These are phyloP conservation scores for Cliona cf. orientalis DNA, from an alignment of 37 sponge, comb jelly and placozoan species.

Conservation along the genomic window DNA sequence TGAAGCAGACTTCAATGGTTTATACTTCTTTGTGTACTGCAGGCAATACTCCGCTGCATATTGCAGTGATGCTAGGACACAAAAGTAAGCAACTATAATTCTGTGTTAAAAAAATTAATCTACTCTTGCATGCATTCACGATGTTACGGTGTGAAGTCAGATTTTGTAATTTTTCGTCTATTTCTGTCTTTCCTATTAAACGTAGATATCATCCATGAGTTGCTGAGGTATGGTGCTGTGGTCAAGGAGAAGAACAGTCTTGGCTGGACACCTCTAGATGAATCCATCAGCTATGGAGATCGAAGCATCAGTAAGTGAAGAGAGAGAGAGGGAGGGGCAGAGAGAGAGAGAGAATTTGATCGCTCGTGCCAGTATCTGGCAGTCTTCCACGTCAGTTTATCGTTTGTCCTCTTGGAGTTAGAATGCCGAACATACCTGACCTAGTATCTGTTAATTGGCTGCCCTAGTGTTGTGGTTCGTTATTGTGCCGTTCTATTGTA, in stretches of 20 bases:
- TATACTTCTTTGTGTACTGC: neutral
- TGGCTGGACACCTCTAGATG: constrained; percentile 93
- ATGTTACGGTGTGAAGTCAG: neutral
- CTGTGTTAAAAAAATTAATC: too few species aligned
- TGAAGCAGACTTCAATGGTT: neutral
- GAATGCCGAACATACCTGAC: too few species aligned
- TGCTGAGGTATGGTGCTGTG: constrained; percentile 61
- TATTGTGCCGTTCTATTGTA: too few species aligned
- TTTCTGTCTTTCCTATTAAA: neutral
- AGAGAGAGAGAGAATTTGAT: too few species aligned
- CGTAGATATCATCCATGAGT: constrained; percentile 57
- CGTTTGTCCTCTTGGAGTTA: too few species aligned
- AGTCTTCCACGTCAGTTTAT: too few species aligned
- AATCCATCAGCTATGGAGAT: constrained; percentile 92
- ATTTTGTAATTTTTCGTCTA: neutral
- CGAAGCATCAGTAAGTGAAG: constrained; percentile 67
- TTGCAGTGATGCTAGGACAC: constrained; percentile 88
- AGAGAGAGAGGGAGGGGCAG: neutral
- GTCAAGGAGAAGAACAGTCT: constrained; percentile 84
- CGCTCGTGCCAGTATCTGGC: too few species aligned
- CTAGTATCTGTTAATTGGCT: too few species aligned
- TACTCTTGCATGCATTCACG: neutral
- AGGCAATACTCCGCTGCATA: constrained; percentile 91
- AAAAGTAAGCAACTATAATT: constrained; percentile 61
- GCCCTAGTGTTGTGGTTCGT: too few species aligned